Conservation (phyloP, 1,140 invertebrate species). For the Macrocentrus cingulum region DNA sequence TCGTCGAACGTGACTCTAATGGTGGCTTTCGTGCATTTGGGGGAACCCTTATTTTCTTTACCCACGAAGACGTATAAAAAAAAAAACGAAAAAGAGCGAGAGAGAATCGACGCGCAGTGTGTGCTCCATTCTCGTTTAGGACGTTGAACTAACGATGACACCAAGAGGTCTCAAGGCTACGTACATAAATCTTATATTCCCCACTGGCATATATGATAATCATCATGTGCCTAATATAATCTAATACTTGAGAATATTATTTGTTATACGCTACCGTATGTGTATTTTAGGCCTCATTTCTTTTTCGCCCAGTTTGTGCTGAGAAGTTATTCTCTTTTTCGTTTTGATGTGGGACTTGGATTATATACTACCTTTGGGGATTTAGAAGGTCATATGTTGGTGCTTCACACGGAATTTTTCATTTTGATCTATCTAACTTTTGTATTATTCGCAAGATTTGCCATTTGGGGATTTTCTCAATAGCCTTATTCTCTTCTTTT, state of each 20-base stretch:
- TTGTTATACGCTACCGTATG: too few species aligned
- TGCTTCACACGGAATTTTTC: background rate
- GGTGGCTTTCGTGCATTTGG: constrained; percentile 27
- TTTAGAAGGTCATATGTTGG: background rate
- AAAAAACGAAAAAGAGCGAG: constrained; percentile 20
- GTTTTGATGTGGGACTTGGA: too few species aligned
- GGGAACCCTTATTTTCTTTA: constrained; percentile 29
- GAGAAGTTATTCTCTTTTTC: too few species aligned
- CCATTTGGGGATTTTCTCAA: too few species aligned
- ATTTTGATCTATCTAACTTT: background rate
- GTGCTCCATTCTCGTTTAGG: constrained; percentile 19
- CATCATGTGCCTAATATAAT: background rate
- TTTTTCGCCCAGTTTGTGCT: background rate
- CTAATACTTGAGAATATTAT: too few species aligned
- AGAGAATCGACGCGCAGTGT: constrained; percentile 30
- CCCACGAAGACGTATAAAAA: constrained; percentile 25
- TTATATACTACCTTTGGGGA: background rate
- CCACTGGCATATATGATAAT: background rate
- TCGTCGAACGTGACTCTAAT: constrained; percentile 24
- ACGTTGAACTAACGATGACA: background rate
- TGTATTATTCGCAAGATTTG: background rate
- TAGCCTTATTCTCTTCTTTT: background rate
- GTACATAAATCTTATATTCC: constrained; percentile 16
- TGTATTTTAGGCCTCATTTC: constrained; percentile 1
- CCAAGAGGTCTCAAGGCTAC: background rate